Evolutionary conservation across 2,797 vertebrate species (phyloP).

Genomic region (Spinus olivaceus): DNA sequence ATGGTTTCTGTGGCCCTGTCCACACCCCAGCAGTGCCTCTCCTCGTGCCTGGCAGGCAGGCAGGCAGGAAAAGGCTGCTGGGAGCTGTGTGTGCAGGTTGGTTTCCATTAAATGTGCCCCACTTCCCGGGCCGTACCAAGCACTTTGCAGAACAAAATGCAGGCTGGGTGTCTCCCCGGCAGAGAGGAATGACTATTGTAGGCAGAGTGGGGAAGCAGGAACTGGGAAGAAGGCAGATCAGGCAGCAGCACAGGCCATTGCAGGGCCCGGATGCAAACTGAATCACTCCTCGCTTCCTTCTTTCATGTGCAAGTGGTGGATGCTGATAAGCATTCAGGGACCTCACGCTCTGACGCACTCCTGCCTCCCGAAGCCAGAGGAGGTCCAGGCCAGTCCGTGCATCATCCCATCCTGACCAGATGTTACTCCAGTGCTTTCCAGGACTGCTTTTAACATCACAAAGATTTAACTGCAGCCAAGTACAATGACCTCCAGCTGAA

Average conservation of each 20-base stretch:
- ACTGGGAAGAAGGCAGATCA: background rate
- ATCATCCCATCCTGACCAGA: background rate
- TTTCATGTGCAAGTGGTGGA: background rate
- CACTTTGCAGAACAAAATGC: background rate
- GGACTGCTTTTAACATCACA: conserved; percentile 17
- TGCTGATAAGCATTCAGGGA: background rate
- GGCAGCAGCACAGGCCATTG: background rate
- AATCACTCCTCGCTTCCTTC: background rate
- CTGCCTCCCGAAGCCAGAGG: background rate
- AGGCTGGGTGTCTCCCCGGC: background rate
- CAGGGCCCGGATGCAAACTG: background rate
- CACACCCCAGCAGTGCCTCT: background rate
- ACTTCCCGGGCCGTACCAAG: fast-evolving
- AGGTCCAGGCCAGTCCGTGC: background rate
- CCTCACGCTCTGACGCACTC: background rate
- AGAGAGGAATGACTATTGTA: fast-evolving
- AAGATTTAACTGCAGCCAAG: background rate
- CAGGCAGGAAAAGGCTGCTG: background rate
- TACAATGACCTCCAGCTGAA: background rate
- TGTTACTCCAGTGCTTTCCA: background rate
- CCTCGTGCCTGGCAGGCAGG: background rate
- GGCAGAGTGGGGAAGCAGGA: background rate
- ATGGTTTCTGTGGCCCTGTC: fast-evolving
- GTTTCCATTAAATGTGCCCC: background rate
- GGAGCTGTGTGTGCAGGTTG: background rate